These are phyloP conservation scores for Pimpla rufipes DNA, from an alignment of 2,888 invertebrate species.

Conservation along the genomic window DNA sequence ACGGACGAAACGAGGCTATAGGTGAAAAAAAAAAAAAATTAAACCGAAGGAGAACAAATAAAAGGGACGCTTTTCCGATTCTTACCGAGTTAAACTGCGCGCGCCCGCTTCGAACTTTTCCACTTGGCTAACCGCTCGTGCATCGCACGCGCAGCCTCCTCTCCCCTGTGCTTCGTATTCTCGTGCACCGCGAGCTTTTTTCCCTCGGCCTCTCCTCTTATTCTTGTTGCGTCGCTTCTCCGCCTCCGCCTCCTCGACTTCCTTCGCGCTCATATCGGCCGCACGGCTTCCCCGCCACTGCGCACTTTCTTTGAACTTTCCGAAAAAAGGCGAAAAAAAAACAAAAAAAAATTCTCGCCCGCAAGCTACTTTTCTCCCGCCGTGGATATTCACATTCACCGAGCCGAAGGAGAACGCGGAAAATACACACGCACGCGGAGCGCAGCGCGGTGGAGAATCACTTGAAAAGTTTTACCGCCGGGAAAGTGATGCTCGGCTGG, in stretches of 20 bases:
- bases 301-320: constrained; percentile 62
- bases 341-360: constrained; percentile 27
- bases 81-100: constrained; percentile 76
- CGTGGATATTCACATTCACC: constrained; percentile 52
- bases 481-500: constrained; percentile 22
- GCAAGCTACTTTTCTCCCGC: constrained; percentile 31
- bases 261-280: constrained; percentile 64
- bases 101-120: constrained; percentile 76
- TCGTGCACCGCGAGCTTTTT: constrained; percentile 33
- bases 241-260: constrained; percentile 10
- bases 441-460: constrained; percentile 37
- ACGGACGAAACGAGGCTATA: constrained; percentile 12
- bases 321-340: constrained; percentile 33
- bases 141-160: neutral
- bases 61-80: constrained; percentile 67
- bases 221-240: neutral
- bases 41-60: constrained; percentile 59
- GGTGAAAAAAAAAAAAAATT: neutral
- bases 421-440: constrained; percentile 29
- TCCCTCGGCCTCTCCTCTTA: constrained; percentile 66
- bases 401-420: constrained; percentile 43
- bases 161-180: constrained; percentile 55
- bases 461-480: constrained; percentile 57
- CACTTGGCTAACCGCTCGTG: constrained; percentile 71
- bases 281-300: constrained; percentile 34